Base-by-base conservation (phyloP, 2,113 vertebrate species). In the Pygoscelis adeliae region DNA sequence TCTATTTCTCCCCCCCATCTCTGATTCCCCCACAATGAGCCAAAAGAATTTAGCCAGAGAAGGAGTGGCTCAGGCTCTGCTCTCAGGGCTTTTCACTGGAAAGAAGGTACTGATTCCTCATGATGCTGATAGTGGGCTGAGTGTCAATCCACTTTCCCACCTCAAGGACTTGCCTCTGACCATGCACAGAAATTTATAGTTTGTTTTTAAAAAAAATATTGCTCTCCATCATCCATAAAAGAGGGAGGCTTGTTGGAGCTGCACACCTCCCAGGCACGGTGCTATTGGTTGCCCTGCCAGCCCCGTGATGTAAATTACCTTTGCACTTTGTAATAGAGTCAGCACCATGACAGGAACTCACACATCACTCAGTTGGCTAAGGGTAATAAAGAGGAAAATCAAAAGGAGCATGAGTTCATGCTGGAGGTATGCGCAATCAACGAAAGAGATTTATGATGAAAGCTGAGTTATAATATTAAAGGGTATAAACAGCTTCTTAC, bases 261-360 rank as follows among this genome's bases (percentile, higher is more conserved):
- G 66, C 81, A 84, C 65, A 83, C 94, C 86, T 96, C 90, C 71
- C 86, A 95, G 69, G 55, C 73, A 82, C 0, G 0, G 86, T 81
- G 85, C 95, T 95, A 72, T 97, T 95, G 94, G 96, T 81, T 93
- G 44, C 62, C 85, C 83, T 81, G 91, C 59, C 94, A 97, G 66
- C 74, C 83, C 78, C 1, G 13, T 69, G 93, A 97, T 97, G 95
- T 97, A 97, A 98, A 97, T 98, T 98, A 95, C 97, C 94, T 97
- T 98, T 97, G 93, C 97, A 98, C 96, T 98, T 98, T 98, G 97
- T 98, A 98, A 98, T 96, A 95, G 95, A 98, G 98, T 98, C 97
- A 98, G 98, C 95, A 97, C 82, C 93, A 66, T 98, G 98, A 98
- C 98, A 98, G 96, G 97, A 97, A 94, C 97, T 98, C 98, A 98